Base-by-base conservation (phyloP, 2,797 vertebrate species). In the Fundulus diaphanus region DNA sequence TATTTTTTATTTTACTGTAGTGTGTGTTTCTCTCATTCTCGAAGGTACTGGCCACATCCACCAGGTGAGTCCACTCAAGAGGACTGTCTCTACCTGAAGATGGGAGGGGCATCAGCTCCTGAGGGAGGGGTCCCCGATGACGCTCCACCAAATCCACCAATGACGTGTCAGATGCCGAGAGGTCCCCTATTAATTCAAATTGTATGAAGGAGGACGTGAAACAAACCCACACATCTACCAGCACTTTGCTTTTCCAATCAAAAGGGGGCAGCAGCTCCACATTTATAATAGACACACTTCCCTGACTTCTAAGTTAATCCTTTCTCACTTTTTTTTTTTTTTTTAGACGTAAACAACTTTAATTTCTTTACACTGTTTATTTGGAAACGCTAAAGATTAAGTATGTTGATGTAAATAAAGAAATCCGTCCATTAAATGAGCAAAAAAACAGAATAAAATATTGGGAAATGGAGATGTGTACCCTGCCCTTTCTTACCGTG, bases 151-250 rank as follows among this genome's bases (percentile, higher is more conserved):
- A 93, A 82, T 99, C 98, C 31, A 98, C 97, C 93, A 99, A 95
- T 74, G 98, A 99, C 35, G 97, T 99, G 94, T 99, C 98, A 0
- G 98, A 99, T n/a, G 98, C 98, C 0, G 98, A 99, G 85, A 99
- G 97, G 90, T 99, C 98, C 65, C 97, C 98, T 99, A 79, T 52
- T 1, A 24, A 54, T 65, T 67, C 12, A 68, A 69, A 57, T 37
- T 16, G 52, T 27, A 6, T 9, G 57, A 63, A 46, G 20, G 37
- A 2, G 3, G 1, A 48, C 48, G 46, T 40, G 33, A 70, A 56
- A 61, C 0, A 22, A 48, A 33, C 27, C 46, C 7, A n/a, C 6
- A 79, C 1, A 35, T 35, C 5, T 70, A 18, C 0, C 46, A 49
- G 12, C 11, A 70, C 2, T 24, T 11, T 59, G 22, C 8, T 18